Conservation (phyloP, 2,797 vertebrate genomes). For the Ciconia nigra region DNA sequence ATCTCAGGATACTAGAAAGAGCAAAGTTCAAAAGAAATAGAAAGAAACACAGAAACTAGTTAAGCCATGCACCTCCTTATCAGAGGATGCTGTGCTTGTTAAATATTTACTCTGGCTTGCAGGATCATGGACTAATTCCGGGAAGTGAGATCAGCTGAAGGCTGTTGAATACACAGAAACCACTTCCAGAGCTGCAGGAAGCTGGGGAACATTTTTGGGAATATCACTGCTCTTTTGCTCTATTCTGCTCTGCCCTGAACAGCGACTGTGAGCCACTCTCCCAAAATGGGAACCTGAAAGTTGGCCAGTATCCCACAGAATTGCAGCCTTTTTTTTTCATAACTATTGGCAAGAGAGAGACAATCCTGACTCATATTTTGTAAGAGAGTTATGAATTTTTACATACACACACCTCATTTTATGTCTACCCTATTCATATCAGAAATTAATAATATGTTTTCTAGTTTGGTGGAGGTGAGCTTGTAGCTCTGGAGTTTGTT, state of each 20-base stretch:
- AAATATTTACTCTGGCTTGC: slow-evolving; percentile 26
- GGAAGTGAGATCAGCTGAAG: slow-evolving; percentile 21
- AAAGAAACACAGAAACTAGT: slow-evolving; percentile 19
- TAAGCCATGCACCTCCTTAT: slow-evolving; percentile 1
- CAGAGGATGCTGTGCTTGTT: slow-evolving; percentile 13
- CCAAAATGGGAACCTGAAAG: background rate
- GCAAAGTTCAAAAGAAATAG: slow-evolving; percentile 19
- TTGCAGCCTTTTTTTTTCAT: background rate
- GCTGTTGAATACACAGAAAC: background rate
- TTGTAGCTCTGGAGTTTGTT: background rate
- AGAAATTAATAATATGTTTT: background rate
- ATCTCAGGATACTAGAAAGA: background rate
- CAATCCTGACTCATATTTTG: background rate
- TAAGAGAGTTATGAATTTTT: background rate
- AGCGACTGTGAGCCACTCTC: background rate
- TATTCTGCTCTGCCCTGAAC: background rate
- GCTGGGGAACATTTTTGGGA: background rate
- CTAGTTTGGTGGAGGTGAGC: background rate
- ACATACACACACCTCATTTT: background rate
- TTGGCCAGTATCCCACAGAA: background rate
- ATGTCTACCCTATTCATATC: background rate
- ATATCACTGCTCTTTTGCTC: background rate
- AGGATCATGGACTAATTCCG: background rate
- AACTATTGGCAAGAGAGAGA: background rate
- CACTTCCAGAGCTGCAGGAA: background rate